Conservation (phyloP, 2,888 invertebrate species). For the Gortyna flavago region DNA sequence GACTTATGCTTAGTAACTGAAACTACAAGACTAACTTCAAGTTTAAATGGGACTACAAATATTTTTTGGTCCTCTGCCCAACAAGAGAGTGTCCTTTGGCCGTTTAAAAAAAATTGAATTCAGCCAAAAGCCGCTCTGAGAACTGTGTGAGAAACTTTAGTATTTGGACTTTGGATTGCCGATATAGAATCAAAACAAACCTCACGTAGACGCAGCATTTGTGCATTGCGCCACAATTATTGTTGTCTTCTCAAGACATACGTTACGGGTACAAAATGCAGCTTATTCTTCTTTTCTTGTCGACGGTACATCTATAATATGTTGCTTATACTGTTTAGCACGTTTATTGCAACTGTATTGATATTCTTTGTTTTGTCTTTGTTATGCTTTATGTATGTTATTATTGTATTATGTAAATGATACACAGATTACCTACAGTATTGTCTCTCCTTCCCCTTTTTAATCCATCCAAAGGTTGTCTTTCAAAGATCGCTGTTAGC, state of each 20-base stretch:
- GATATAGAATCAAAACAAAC: not conserved
- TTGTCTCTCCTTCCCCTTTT: not conserved
- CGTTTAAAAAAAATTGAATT: not conserved
- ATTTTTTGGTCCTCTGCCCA: not conserved
- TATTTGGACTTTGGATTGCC: not conserved
- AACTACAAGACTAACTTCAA: not conserved
- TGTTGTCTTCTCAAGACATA: not conserved
- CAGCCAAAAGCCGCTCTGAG: not conserved
- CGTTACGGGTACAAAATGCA: too few species aligned
- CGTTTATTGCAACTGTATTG: not conserved
- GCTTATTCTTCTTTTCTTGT: not conserved
- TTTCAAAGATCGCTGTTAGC: not conserved
- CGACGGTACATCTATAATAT: not conserved
- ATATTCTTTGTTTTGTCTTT: not conserved
- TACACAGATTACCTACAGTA: not conserved
- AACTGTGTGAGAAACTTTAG: not conserved
- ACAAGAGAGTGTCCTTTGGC: not conserved
- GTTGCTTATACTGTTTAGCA: not conserved
- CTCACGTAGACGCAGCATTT: not conserved
- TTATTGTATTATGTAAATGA: not conserved
- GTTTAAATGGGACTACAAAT: slow-evolving; percentile 1
- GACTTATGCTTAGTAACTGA: slow-evolving; percentile 12
- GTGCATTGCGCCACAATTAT: not conserved
- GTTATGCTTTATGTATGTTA: not conserved
- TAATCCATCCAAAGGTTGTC: not conserved